These are phyloP conservation scores for Syrmaticus mikado DNA, from an alignment of 2,113 vertebrate genomes.

Conservation along the genomic window DNA sequence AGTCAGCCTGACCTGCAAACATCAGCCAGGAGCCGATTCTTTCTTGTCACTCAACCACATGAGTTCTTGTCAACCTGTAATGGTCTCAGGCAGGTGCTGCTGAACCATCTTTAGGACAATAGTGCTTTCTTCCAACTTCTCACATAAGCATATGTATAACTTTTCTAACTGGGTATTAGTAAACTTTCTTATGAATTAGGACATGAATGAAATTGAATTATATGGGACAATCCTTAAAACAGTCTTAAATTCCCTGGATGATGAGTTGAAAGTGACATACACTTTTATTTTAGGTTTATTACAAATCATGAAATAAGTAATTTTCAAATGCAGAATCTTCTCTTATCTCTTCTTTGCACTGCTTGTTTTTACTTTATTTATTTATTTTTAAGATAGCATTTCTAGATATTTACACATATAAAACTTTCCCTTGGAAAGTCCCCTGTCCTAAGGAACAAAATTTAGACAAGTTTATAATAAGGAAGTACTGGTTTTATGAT, in stretches of 20 bases:
- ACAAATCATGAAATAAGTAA: neutral
- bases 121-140: neutral
- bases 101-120: no score
- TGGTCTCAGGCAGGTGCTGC: no score
- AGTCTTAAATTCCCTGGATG: neutral
- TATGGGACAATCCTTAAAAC: neutral
- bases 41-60: no score
- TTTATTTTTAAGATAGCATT: neutral
- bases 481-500: neutral
- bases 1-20: no score
- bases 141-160: neutral
- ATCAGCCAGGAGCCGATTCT: no score
- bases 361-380: neutral
- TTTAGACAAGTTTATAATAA: neutral
- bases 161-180: neutral
- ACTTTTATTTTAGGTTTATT: neutral
- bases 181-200: neutral
- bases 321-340: neutral
- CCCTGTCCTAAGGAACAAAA: neutral
- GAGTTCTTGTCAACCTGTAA: no score
- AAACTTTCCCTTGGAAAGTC: neutral
- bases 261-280: neutral
- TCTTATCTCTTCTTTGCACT: neutral
- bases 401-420: neutral
- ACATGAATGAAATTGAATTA: neutral